Evolutionary conservation across 1,140 invertebrate genomes (phyloP).

Genomic region (Ectropis grisescens): DNA sequence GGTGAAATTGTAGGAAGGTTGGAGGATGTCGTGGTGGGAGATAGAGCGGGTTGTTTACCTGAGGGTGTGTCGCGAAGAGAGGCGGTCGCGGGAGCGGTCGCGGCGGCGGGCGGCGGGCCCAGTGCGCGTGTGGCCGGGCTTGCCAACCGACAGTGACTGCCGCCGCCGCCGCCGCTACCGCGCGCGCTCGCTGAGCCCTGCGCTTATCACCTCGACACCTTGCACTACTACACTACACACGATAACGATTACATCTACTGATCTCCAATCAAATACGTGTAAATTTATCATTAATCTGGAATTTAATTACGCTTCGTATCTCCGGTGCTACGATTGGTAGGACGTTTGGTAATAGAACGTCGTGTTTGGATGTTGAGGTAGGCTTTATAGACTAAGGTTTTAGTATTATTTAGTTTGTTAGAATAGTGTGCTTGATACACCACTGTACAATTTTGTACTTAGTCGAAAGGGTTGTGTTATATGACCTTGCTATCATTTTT

Average conservation of each 20-base stretch:
- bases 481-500: too few relatives aligned
- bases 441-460: too few relatives aligned
- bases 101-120: constrained; percentile 36
- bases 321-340: too few relatives aligned
- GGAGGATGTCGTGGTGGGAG: constrained; percentile 6
- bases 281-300: too few relatives aligned
- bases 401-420: too few relatives aligned
- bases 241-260: constrained; percentile 37
- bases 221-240: constrained; percentile 36
- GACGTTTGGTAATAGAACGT: too few relatives aligned
- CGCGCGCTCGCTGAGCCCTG: constrained; percentile 22
- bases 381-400: too few relatives aligned
- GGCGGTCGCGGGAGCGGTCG: constrained; percentile 28
- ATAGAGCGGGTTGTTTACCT: constrained; percentile 37
- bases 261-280: too few relatives aligned
- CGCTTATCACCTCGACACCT: constrained; percentile 51
- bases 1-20: constrained; percentile 3
- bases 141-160: constrained; percentile 51
- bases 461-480: too few relatives aligned
- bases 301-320: too few relatives aligned
- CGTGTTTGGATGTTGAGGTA: too few relatives aligned
- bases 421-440: too few relatives aligned
- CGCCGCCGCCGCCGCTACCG: constrained; percentile 23
- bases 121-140: constrained; percentile 48
- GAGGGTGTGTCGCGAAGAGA: constrained; percentile 21